Base-by-base conservation (phyloP, 2,113 vertebrate species). In the Herpailurus yagouaroundi region DNA sequence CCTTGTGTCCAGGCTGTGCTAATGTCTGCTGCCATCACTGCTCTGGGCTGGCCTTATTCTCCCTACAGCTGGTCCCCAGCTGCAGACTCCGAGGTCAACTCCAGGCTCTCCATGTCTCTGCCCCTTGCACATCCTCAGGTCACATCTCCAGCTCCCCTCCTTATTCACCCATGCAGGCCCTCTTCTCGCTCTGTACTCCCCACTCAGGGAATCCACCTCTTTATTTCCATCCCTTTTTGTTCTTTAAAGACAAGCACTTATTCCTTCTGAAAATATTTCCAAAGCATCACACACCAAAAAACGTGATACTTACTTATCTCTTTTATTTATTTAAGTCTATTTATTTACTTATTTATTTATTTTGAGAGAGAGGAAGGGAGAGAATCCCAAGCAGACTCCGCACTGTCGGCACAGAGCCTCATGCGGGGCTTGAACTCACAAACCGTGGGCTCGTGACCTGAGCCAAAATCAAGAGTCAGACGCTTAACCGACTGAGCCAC, bases 1-100 rank as follows among this genome's bases (percentile, higher is more conserved):
- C 23, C 69, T 31, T 23, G 5, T 27, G 55, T 25, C 66, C 80
- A 15, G 3, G 71, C 79, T 41, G 15, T 48, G 88, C 52, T 89
- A n/a, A 45, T 0, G 0, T 79, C 48, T 19, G 9, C 10, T 25
- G 16, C 50, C 41, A 60, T 74, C 2, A 0, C 3, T 0, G n/a
- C 27, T 10, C 31, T 31, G 33, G 27, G 4, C 18, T 16, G 74
- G 55, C 89, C 52, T 63, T 64, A 0, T 2, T 64, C 48, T 29
- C 50, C 77, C 45, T 64, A 25, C 4, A 73, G 50, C 91, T 77
- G 93, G 41, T 83, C 8, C 14, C 76, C 38, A 83, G 73, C 64
- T 91, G 38, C n/a, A 38, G 21, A 48, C 16, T 77, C 52, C 15
- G 1, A 57, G 89, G 60, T 50, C 95, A 64, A 27, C 18, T 31